Evolutionary conservation across 1,140 invertebrate species (phyloP).

Genomic region (Rhagoletis pomonella): DNA sequence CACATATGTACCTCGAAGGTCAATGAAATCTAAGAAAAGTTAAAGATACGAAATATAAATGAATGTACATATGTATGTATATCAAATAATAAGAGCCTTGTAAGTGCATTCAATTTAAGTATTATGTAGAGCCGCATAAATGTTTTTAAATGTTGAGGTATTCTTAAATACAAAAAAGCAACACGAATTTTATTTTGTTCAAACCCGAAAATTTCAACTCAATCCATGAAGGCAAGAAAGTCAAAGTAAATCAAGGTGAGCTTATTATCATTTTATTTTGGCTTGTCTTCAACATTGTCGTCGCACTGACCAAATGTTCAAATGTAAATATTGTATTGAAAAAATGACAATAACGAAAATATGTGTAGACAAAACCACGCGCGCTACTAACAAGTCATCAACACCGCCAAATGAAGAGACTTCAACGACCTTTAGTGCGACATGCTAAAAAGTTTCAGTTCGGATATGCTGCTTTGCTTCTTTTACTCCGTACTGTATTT

Average conservation of each 20-base stretch:
- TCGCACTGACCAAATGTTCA: conserved; percentile 5
- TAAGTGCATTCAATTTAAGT: no score
- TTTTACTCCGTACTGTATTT: not conserved
- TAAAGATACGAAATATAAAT: no score
- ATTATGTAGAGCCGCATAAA: not conserved
- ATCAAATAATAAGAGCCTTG: not conserved
- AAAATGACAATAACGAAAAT: not conserved
- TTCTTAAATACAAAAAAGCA: not conserved
- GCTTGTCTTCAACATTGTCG: not conserved
- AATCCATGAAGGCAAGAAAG: not conserved
- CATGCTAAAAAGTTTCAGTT: not conserved
- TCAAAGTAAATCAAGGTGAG: conserved; percentile 49
- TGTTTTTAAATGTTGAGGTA: not conserved
- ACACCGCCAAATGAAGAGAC: conserved; percentile 13
- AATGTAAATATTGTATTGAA: conserved; percentile 17
- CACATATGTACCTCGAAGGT: no score
- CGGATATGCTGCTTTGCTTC: not conserved
- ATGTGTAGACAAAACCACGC: not conserved
- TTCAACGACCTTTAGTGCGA: conserved; percentile 14
- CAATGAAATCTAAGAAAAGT: no score
- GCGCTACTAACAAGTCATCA: not conserved
- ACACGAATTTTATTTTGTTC: not conserved
- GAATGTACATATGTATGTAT: not conserved
- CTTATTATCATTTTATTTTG: conserved; percentile 43
- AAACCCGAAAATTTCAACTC: not conserved